Evolutionary conservation across 2,797 vertebrate genomes (phyloP).

Genomic region (Tokudaia tokunoshimensis): DNA sequence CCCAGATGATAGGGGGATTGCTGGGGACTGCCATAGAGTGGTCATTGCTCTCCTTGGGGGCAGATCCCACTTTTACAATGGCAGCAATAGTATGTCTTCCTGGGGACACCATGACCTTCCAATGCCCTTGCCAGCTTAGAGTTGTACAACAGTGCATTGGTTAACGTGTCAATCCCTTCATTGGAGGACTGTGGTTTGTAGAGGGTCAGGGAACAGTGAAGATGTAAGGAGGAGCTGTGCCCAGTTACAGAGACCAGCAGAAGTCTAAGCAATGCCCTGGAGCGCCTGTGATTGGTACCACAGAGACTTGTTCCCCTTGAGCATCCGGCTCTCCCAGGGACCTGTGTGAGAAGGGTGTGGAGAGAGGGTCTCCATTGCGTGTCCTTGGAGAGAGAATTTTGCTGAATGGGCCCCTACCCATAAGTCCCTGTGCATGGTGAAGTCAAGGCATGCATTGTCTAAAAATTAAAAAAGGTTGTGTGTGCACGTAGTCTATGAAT

Average conservation of each 20-base stretch:
- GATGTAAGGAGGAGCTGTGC: not conserved
- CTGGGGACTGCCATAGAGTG: not conserved
- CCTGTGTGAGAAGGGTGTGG: not conserved
- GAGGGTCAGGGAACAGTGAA: not conserved
- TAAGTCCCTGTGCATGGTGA: not conserved
- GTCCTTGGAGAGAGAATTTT: not conserved
- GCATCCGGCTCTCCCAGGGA: not conserved
- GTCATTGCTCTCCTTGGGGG: too few relatives aligned
- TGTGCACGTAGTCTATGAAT: not conserved
- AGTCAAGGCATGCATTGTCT: not conserved
- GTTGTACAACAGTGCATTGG: not conserved
- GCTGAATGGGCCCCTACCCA: not conserved
- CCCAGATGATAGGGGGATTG: too few relatives aligned
- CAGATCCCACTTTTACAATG: not conserved
- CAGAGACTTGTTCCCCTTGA: not conserved
- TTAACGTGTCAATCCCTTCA: not conserved
- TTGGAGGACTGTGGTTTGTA: not conserved
- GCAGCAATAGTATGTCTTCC: not conserved
- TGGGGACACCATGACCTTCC: not conserved
- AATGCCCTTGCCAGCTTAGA: not conserved
- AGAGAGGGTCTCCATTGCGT: not conserved
- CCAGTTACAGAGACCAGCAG: not conserved
- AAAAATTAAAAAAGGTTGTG: not conserved
- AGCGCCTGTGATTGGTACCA: fast-evolving
- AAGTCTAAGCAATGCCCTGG: not conserved